Percentiles rank a stretch among this genome's conserved stretches.
phyloP scores from a whole-genome alignment of 2,888 invertebrate species.

The Pasiphila rectangulata region DNA sequence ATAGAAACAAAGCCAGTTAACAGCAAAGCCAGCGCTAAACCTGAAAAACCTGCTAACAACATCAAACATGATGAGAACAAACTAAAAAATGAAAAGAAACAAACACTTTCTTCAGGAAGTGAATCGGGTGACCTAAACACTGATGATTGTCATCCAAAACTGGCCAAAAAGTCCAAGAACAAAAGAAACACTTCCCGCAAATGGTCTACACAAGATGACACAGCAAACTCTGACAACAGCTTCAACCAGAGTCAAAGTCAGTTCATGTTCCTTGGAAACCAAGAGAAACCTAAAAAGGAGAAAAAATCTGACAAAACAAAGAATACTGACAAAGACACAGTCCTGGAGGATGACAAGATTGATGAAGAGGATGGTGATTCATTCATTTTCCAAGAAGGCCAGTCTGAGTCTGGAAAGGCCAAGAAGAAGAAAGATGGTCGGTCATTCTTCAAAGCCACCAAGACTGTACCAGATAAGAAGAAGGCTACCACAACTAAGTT shows the following conservation, averaged over 20 bases:
- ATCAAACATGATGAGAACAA: constrained; percentile 62
- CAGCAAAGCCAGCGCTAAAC: constrained; percentile 62
- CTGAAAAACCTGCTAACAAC: constrained; percentile 56
- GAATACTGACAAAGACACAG: constrained; percentile 46
- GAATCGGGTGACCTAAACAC: constrained; percentile 73
- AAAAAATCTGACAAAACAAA: constrained; percentile 62
- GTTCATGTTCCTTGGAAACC: constrained; percentile 71
- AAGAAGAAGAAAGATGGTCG: constrained; percentile 77
- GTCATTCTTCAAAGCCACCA: constrained; percentile 57
- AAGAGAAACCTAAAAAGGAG: constrained; percentile 70
- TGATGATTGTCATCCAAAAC: constrained; percentile 62
- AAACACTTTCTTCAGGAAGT: constrained; percentile 72
- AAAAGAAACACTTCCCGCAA: constrained; percentile 74
- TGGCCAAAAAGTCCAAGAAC: constrained; percentile 66
- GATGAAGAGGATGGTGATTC: constrained; percentile 61
- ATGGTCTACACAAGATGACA: constrained; percentile 82
- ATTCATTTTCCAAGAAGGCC: constrained; percentile 63
- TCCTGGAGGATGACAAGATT: constrained; percentile 53
- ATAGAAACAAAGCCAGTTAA: constrained; percentile 61
- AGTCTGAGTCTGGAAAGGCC: constrained; percentile 53
- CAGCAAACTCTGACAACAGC: constrained; percentile 65
- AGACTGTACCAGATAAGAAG: constrained; percentile 70
- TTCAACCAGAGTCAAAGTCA: constrained; percentile 66
- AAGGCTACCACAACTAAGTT: constrained; percentile 66
- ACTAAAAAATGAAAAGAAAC: constrained; percentile 65